These are phyloP conservation scores for Thermophis baileyi DNA, from an alignment of 2,113 vertebrate genomes.

Conservation along the genomic window DNA sequence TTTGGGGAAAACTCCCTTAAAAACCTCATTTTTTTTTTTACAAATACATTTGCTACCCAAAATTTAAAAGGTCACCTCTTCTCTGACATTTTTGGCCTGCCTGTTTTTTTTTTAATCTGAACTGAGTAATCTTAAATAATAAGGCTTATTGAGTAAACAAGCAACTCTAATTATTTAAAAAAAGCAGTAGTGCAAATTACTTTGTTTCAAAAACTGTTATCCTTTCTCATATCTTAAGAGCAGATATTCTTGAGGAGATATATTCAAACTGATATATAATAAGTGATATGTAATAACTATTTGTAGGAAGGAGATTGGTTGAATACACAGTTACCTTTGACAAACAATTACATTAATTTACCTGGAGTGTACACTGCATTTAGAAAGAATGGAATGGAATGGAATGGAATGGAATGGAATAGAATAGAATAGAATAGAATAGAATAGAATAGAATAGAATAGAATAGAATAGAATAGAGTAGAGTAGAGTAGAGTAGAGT, in stretches of 20 bases:
- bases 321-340: background rate
- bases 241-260: background rate
- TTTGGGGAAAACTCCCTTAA: background rate
- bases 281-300: background rate
- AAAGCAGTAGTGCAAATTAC: background rate
- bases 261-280: background rate
- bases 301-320: background rate
- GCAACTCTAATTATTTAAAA: background rate
- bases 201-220: background rate
- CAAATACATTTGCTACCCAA: background rate
- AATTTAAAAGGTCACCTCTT: background rate
- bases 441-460: too few relatives aligned
- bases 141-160: background rate
- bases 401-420: too few relatives aligned
- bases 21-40: background rate
- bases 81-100: background rate
- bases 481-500: too few relatives aligned
- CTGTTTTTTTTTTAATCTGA: background rate
- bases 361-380: background rate
- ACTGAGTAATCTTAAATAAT: background rate
- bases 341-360: background rate
- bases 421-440: too few relatives aligned
- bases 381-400: background rate
- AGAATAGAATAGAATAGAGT: too few relatives aligned
- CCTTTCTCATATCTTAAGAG: background rate